Conservation (phyloP, 1,140 invertebrate species). For the Holcopasites calliopsidis region DNA sequence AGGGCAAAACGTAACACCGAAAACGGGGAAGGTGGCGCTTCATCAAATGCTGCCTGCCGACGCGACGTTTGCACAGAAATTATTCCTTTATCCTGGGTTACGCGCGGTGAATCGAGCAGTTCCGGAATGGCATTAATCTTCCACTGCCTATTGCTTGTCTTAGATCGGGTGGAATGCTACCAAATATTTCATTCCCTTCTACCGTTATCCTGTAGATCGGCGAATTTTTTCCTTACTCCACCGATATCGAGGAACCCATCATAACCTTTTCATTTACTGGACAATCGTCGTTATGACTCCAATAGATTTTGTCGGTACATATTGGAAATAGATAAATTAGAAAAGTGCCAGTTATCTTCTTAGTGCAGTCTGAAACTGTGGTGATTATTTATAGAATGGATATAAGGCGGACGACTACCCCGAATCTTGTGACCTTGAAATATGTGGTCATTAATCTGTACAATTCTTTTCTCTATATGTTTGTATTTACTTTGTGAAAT, state of each 20-base stretch:
- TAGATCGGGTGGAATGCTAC: constrained; percentile 46
- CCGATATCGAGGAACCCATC: background rate
- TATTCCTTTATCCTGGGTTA: constrained; percentile 50
- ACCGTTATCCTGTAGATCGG: background rate
- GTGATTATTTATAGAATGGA: too few relatives aligned
- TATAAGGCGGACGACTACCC: too few relatives aligned
- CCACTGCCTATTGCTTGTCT: constrained; percentile 57
- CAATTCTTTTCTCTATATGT: too few relatives aligned
- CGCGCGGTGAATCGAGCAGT: constrained; percentile 40
- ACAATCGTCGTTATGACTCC: too few relatives aligned
- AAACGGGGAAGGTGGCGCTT: background rate
- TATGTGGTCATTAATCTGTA: too few relatives aligned
- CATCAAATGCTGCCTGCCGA: background rate
- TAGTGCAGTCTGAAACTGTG: too few relatives aligned
- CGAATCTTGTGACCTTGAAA: too few relatives aligned
- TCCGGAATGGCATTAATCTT: constrained; percentile 59
- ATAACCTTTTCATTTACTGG: background rate
- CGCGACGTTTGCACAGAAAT: constrained; percentile 37
- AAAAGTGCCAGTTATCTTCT: too few relatives aligned
- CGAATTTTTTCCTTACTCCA: constrained; percentile 2
- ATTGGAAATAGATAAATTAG: too few relatives aligned
- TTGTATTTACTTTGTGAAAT: too few relatives aligned
- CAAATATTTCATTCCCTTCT: constrained; percentile 43
- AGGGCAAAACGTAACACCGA: background rate
- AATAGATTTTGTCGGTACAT: too few relatives aligned